Evolutionary conservation across 1,140 invertebrate genomes (phyloP), one percentile per base, ranked within the genome.

Genomic region (Arctopsyche grandis): DNA sequence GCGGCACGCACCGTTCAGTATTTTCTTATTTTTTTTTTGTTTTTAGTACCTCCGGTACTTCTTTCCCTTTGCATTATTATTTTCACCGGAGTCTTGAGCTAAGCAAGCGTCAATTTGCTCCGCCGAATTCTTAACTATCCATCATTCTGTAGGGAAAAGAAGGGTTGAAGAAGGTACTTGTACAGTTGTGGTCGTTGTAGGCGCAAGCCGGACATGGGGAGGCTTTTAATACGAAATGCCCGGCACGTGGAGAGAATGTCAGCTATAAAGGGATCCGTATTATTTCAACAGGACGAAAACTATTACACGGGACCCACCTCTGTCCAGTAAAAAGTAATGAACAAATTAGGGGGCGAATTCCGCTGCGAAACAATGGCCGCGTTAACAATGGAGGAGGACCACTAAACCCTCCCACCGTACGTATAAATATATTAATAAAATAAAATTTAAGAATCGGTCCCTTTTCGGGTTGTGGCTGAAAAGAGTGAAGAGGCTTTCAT

Each of bases 181-280:
- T 12, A 16, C 7, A 5, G 48, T 16, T 52, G n/a, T n/a, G n/a
- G n/a, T 16, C 9, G 63, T 16, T 21, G 48, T 60, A 19, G 14
- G 63, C 22, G 7, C 24, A 26, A 60, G 16, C 24, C 63, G 63
- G 63, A 66, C 63, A 66, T 22, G 69, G 14, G 5, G n/a, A 38
- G 69, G 69, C 43, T 71, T 71, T 71, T 71, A 71, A 71, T 71
- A 44, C 69, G 69, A 71, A 71, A 71, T 71, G 69, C 44, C 38
- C 38, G 16, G 69, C 29, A 48, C 69, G 69, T 71, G 69, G 29
- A 16, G n/a, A 19, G 69, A 71, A 71, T 71, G 44, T n/a, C 63
- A 5, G 4, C 58, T 10, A 60, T 24, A 44, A 16, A n/a, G 9
- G 44, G 29, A 38, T 3, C 21, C 21, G 38, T 71, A 71, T 71